These are phyloP conservation scores for Nomada ferruginata DNA, from an alignment of 2,888 invertebrate species.

Conservation along the genomic window DNA sequence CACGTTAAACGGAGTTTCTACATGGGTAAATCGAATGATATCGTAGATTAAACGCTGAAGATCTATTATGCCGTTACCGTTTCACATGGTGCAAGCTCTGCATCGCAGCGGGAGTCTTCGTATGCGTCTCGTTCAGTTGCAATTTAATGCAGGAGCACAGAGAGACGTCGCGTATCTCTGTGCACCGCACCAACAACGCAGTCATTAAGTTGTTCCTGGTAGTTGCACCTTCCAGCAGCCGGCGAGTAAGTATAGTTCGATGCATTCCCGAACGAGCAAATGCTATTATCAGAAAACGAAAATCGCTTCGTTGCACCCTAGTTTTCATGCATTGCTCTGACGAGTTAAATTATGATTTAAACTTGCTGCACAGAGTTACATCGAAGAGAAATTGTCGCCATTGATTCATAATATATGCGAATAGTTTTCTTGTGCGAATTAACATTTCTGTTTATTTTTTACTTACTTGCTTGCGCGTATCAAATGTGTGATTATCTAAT, in stretches of 20 bases:
- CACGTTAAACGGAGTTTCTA: constrained; percentile 3
- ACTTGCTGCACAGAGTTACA: background rate
- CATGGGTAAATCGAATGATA: constrained; percentile 15
- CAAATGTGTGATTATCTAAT: too few relatives aligned
- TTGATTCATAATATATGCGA: background rate
- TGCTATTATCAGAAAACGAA: background rate
- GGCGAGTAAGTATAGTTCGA: background rate
- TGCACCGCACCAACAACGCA: constrained; percentile 14
- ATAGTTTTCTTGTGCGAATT: background rate
- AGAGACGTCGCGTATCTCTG: background rate
- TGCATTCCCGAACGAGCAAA: background rate
- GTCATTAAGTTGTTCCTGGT: constrained; percentile 20
- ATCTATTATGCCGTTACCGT: constrained; percentile 26
- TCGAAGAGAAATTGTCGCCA: background rate
- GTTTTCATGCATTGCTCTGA: background rate
- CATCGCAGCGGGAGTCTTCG: constrained; percentile 3
- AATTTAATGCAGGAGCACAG: constrained; percentile 10
- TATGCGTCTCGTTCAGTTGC: background rate
- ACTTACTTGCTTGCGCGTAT: too few relatives aligned
- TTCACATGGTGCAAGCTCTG: background rate
- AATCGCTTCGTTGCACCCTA: background rate
- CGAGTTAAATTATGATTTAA: background rate
- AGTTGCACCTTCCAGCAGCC: background rate
- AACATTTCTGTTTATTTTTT: background rate
- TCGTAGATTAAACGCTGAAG: constrained; percentile 15